phyloP scores from a whole-genome alignment of 2,113 vertebrate species.

The Hoplias malabaricus region DNA sequence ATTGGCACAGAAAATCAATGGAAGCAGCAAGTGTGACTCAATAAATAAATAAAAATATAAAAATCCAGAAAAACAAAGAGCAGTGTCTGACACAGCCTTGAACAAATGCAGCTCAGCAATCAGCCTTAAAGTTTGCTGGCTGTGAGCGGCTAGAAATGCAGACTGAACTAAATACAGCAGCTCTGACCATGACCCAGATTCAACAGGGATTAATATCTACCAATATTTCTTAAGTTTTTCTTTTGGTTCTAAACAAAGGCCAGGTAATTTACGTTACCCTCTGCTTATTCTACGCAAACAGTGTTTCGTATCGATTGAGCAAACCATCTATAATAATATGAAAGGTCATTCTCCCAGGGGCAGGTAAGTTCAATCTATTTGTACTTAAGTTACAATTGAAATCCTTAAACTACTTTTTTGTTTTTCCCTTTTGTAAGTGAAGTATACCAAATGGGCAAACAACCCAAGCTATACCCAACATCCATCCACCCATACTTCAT shows the following conservation, averaged over 20 bases:
- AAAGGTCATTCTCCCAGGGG: background rate
- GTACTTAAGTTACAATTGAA: background rate
- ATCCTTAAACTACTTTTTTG: background rate
- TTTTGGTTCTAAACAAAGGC: background rate
- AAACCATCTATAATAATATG: background rate
- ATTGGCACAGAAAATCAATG: too few species aligned
- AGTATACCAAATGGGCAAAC: background rate
- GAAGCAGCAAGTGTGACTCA: too few species aligned
- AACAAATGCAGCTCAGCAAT: background rate
- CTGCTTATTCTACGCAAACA: conserved; percentile 18
- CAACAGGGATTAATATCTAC: conserved; percentile 31
- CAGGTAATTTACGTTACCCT: background rate
- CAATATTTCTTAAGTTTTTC: conserved; percentile 14
- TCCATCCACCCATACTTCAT: too few species aligned
- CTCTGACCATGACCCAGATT: conserved; percentile 57
- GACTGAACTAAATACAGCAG: background rate
- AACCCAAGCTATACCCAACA: background rate
- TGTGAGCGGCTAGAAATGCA: background rate
- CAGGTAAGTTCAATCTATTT: background rate
- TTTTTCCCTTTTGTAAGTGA: background rate
- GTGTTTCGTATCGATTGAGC: conserved; percentile 19
- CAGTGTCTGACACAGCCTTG: background rate
- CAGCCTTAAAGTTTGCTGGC: background rate
- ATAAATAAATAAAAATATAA: too few species aligned
- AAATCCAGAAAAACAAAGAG: too few species aligned